Percentiles rank a stretch among this genome's conserved stretches.
phyloP scores from a whole-genome alignment of 2,888 invertebrate genomes.

The Xestobium rufovillosum region DNA sequence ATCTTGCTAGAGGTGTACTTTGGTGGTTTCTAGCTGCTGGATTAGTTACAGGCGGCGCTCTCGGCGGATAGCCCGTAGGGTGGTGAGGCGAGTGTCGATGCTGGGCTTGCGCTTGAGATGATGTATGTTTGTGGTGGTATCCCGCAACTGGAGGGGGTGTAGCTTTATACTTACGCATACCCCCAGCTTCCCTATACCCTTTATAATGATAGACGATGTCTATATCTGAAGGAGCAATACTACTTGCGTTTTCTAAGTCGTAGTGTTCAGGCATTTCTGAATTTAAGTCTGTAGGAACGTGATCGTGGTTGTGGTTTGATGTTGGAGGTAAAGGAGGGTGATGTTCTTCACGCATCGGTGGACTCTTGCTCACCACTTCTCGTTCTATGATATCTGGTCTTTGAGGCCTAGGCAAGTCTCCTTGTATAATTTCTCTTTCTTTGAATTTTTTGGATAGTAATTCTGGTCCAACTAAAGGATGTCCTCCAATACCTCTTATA shows the following conservation, averaged over 20 bases:
- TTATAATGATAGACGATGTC: conserved; percentile 96
- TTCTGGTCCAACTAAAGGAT: conserved; percentile 78
- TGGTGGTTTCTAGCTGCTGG: conserved; percentile 70
- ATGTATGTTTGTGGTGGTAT: conserved; percentile 71
- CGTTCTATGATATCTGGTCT: conserved; percentile 91
- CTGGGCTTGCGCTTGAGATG: conserved; percentile 55
- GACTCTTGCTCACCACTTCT: conserved; percentile 78
- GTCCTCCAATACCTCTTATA: conserved; percentile 66
- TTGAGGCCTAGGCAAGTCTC: conserved; percentile 70
- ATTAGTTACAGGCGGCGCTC: conserved; percentile 65
- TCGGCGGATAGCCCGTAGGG: conserved; percentile 64
- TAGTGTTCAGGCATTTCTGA: conserved; percentile 86
- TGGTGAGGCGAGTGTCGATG: conserved; percentile 75
- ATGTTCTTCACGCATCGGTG: conserved; percentile 69
- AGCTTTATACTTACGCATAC: conserved; percentile 80
- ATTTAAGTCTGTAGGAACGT: conserved; percentile 66
- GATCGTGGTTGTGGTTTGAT: conserved; percentile 64
- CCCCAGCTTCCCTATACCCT: conserved; percentile 79
- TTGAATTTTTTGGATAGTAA: conserved; percentile 82
- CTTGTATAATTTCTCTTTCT: conserved; percentile 68
- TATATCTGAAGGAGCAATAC: conserved; percentile 94
- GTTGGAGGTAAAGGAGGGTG: conserved; percentile 74
- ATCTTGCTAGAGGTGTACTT: conserved; percentile 81
- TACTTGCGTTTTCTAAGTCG: conserved; percentile 94
- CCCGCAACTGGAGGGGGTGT: conserved; percentile 74